Conservation (phyloP, 1,140 invertebrate genomes). For the Campoletis sonorensis region DNA sequence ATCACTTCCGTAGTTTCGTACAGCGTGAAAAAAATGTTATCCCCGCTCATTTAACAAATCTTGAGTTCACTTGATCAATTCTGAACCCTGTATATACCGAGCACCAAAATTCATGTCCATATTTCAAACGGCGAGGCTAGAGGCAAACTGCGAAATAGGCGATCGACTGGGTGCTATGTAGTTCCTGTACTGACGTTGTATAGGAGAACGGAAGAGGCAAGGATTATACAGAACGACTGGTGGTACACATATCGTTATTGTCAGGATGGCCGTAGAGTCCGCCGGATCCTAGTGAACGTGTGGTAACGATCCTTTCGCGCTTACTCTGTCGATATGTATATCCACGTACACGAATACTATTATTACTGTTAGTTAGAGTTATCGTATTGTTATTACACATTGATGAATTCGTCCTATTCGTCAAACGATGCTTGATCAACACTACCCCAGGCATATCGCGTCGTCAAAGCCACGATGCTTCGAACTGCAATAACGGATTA, state of each 20-base stretch:
- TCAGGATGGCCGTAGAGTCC: background rate
- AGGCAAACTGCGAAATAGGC: background rate
- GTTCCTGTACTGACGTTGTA: constrained; percentile 1
- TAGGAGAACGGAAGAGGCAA: constrained; percentile 11
- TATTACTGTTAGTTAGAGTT: background rate
- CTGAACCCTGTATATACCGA: background rate
- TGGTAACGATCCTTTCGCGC: background rate
- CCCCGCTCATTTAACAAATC: no score
- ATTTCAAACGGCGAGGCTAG: background rate
- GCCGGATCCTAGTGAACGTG: background rate
- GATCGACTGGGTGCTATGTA: background rate
- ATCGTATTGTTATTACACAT: background rate
- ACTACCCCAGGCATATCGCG: background rate
- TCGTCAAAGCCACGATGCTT: background rate
- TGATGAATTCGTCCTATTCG: constrained; percentile 12
- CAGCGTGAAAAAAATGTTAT: no score
- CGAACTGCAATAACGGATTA: background rate
- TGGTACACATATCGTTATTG: constrained; percentile 19
- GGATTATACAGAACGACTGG: constrained; percentile 17
- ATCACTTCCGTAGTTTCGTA: no score
- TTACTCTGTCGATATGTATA: background rate
- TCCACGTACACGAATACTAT: background rate
- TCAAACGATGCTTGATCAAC: background rate
- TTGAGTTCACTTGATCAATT: background rate
- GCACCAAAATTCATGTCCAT: background rate